A percentile compares a stretch with the other conserved stretches of the same genome.
Evolutionary conservation across 37 sponge, comb jelly and placozoan species (phyloP).

Genomic region (Spongilla lacustris): DNA sequence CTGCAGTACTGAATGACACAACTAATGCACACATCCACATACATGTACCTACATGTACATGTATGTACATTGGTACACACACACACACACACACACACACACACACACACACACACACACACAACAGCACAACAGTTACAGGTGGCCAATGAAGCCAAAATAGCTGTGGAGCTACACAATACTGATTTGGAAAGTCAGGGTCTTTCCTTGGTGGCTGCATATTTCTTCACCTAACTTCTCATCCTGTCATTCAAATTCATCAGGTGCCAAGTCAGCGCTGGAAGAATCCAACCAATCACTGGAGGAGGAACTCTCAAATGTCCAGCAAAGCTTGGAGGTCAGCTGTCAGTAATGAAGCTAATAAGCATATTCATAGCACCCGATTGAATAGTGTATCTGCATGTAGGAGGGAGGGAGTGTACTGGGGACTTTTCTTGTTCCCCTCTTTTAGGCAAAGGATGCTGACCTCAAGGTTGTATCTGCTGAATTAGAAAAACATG

Average conservation of each 20-base stretch:
- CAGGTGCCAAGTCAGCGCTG: neutral
- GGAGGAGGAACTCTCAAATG: neutral
- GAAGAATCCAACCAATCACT: constrained; percentile 1
- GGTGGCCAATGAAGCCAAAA: neutral
- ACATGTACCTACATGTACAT: neutral
- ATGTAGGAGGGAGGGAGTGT: no score
- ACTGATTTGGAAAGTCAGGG: constrained; percentile 6
- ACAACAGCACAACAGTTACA: constrained; percentile 7
- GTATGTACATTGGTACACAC: neutral
- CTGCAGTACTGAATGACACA: no score
- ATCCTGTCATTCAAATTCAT: no score
- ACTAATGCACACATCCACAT: neutral
- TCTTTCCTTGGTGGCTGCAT: no score
- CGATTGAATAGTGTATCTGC: no score
- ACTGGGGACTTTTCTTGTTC: neutral
- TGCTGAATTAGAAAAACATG: neutral
- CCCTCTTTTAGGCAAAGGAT: neutral
- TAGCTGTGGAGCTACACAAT: neutral
- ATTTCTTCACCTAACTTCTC: no score
- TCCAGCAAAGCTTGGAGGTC: neutral
- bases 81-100: constrained; percentile 8
- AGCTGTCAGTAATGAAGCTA: neutral
- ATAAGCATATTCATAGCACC: neutral
- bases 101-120: constrained; percentile 3
- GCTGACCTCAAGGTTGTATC: neutral